These are phyloP conservation scores for Lithophane ornitopus DNA, from an alignment of 2,888 invertebrate genomes.

Conservation along the genomic window DNA sequence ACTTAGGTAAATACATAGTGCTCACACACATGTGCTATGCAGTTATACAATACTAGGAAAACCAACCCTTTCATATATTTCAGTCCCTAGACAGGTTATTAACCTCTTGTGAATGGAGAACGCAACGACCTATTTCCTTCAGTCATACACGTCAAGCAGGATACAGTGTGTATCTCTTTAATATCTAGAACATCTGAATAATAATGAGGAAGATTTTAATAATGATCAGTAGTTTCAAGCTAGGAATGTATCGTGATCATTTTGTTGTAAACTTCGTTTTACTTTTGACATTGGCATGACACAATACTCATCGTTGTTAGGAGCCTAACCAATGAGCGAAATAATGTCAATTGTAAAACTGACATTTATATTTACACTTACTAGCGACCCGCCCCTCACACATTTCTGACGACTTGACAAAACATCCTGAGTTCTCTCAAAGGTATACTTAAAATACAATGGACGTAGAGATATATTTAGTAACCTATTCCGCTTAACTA, in stretches of 20 bases:
- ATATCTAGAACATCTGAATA: constrained; percentile 28
- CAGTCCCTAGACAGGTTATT: constrained; percentile 52
- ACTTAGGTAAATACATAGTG: too few relatives aligned
- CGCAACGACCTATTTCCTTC: constrained; percentile 53
- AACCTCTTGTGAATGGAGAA: constrained; percentile 37
- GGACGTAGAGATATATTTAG: too few relatives aligned
- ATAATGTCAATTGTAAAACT: accelerated
- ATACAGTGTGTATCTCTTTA: constrained; percentile 21
- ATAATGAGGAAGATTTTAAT: constrained; percentile 27
- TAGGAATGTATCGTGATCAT: background rate
- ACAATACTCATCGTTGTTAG: background rate
- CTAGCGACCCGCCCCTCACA: too few relatives aligned
- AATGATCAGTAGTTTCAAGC: background rate
- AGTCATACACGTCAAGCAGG: constrained; percentile 25
- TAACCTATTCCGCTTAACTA: too few relatives aligned
- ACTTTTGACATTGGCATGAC: too few relatives aligned
- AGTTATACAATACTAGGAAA: too few relatives aligned
- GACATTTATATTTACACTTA: background rate
- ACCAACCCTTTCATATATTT: constrained; percentile 23
- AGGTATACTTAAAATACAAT: too few relatives aligned
- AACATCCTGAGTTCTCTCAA: too few relatives aligned
- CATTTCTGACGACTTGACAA: too few relatives aligned
- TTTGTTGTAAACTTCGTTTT: background rate
- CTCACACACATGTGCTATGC: too few relatives aligned
- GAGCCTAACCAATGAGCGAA: background rate